Base-by-base conservation (phyloP, 2,888 invertebrate species). In the Nipponacmea schrenckii region DNA sequence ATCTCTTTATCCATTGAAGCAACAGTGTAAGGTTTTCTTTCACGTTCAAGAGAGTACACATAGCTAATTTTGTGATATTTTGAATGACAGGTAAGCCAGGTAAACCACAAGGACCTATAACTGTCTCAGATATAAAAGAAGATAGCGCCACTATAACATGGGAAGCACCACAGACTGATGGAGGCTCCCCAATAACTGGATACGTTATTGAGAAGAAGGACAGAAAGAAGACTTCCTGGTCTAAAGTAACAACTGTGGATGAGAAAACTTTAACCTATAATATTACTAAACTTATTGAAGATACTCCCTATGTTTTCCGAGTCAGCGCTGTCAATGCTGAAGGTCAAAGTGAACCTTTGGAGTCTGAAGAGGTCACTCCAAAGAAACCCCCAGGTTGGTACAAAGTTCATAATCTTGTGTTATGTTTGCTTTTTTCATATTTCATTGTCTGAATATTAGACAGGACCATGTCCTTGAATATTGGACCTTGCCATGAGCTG, bases 331-430 rank as follows among this genome's bases (percentile, higher is more conserved):
- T 86, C 63, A 89, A 89, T 78, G 77, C 71, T 48, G 81, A 80
- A 67, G 84, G 84, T 63, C 78, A 79, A 69, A 76, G 84, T 39
- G 94, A 94, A 73, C 82, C 86, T 39, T 75, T 86, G 31, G 77
- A 78, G 56, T 81, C 84, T 12, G 80, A 81, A 20, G 81, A 82
- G 45, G 75, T 82, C 65, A 76, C 70, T 72, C 82, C 83, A 63
- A 78, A 75, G 75, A 80, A 79, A 77, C 79, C 78, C 64, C 78
- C 80, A 75, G 77, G 81, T 83, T 69, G 64, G 78, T 56, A 20
- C 56, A 56, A 56, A 56, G 20, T 50, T n/a, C 15, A 15, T 24
- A 46, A 45, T 64, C 26, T 17, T n/a, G 2, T 27, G 27, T 17
- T 17, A 17, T 64, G 2, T 64, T 17, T 20, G 17, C 27, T 64